Evolutionary conservation across 2,113 vertebrate genomes (phyloP).

Genomic region (Alexandromys fortis): DNA sequence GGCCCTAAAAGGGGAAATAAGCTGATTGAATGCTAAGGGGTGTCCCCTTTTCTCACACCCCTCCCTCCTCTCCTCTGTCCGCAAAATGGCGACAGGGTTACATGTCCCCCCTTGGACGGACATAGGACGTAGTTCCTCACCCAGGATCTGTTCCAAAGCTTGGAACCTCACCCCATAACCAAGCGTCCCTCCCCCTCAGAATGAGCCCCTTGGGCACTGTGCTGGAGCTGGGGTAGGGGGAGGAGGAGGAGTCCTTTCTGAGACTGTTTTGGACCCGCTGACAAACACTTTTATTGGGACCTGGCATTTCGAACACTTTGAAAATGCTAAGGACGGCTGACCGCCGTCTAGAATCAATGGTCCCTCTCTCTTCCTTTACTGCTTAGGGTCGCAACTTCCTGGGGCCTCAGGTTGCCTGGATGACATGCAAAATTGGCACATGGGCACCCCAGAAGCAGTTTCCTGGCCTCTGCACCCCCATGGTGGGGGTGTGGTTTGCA

Average conservation of each 20-base stretch:
- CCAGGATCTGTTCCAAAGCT: neutral
- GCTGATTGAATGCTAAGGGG: neutral
- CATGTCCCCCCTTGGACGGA: neutral
- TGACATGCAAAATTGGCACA: too few species aligned
- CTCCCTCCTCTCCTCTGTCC: neutral
- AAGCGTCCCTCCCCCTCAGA: neutral
- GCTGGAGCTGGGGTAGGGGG: neutral
- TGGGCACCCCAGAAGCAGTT: neutral
- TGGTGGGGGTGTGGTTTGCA: neutral
- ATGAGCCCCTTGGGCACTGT: neutral
- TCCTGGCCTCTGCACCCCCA: neutral
- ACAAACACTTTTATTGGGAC: neutral
- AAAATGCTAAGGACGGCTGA: neutral
- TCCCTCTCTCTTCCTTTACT: too few species aligned
- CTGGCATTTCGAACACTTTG: neutral
- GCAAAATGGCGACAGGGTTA: conserved; percentile 58
- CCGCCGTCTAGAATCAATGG: neutral
- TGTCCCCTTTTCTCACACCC: neutral
- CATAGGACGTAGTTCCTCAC: neutral
- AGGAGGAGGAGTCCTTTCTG: neutral
- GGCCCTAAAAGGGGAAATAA: conserved; percentile 64
- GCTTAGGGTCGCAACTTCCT: neutral
- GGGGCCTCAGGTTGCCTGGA: neutral
- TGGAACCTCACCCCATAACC: too few species aligned
- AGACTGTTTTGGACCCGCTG: neutral